Conservation (phyloP, 2,888 invertebrate species). For the Hemistola chrysoprasaria region DNA sequence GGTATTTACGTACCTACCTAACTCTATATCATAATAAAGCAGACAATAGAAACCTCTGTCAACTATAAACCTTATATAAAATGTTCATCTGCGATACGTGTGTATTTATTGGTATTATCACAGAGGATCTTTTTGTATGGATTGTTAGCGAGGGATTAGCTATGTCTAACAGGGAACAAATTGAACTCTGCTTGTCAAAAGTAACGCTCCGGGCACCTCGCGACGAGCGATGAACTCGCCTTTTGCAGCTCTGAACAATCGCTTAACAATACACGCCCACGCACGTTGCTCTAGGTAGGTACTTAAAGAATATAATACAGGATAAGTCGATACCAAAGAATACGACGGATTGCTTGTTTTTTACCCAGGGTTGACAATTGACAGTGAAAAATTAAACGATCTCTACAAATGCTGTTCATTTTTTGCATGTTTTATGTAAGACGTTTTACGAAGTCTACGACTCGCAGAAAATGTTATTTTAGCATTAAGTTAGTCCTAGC, state of each 20-base stretch:
- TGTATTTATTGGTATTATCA: conserved; percentile 19
- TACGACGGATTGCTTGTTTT: conserved; percentile 8
- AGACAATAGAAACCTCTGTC: not conserved
- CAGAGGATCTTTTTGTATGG: conserved; percentile 52
- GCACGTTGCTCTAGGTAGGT: conserved; percentile 30
- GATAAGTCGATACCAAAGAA: conserved; percentile 23
- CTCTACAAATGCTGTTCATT: too few species aligned
- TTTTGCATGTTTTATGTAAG: too few species aligned
- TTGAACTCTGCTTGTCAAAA: conserved; percentile 55
- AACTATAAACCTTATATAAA: conserved; percentile 4
- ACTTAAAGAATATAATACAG: conserved; percentile 21
- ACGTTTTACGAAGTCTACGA: too few species aligned
- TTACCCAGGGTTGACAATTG: not conserved
- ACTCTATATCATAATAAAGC: too few species aligned
- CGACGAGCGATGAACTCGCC: conserved; percentile 57
- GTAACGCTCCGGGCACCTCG: conserved; percentile 61
- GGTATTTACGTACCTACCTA: too few species aligned
- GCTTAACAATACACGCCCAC: conserved; percentile 50
- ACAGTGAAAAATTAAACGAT: too few species aligned
- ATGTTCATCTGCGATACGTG: conserved; percentile 6
- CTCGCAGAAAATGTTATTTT: too few species aligned
- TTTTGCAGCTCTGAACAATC: conserved; percentile 62
- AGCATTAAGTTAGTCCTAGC: too few species aligned
- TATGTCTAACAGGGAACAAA: conserved; percentile 66
- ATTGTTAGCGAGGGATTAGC: conserved; percentile 57